These are phyloP conservation scores for Rhynchopsitta pachyrhyncha DNA, from an alignment of 2,113 vertebrate species.

Conservation along the genomic window DNA sequence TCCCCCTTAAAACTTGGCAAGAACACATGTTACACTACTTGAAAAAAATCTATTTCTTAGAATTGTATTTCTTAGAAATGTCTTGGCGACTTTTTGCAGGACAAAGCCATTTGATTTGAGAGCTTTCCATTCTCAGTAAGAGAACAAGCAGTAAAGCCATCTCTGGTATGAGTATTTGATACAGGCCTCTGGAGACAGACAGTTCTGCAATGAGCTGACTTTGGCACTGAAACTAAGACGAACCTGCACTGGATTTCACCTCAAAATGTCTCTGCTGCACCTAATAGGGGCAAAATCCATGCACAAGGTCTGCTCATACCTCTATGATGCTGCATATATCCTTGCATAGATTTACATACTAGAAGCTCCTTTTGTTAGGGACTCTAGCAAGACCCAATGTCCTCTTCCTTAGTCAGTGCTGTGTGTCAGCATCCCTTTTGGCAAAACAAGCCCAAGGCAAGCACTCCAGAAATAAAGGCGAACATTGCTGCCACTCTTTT, in stretches of 20 bases:
- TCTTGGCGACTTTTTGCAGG: background rate
- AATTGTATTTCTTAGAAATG: background rate
- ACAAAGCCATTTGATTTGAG: background rate
- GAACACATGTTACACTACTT: background rate
- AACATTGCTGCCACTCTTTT: fast-evolving
- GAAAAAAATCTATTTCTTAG: background rate
- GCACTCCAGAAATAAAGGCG: background rate
- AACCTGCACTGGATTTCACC: background rate
- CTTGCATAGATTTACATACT: background rate
- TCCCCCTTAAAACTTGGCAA: background rate
- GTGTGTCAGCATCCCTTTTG: fast-evolving
- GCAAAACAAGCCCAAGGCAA: background rate
- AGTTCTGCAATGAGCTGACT: background rate
- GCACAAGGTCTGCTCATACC: background rate
- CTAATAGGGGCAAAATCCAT: background rate
- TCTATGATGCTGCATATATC: background rate
- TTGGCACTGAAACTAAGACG: background rate
- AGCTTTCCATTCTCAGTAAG: background rate
- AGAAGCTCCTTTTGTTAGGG: background rate
- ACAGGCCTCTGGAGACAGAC: background rate
- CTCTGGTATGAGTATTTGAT: background rate
- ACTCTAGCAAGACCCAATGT: background rate
- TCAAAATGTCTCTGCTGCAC: background rate
- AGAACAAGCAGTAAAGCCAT: background rate
- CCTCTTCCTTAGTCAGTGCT: background rate